These are phyloP conservation scores for Formica aserva DNA, from an alignment of 2,888 invertebrate genomes.

Conservation along the genomic window DNA sequence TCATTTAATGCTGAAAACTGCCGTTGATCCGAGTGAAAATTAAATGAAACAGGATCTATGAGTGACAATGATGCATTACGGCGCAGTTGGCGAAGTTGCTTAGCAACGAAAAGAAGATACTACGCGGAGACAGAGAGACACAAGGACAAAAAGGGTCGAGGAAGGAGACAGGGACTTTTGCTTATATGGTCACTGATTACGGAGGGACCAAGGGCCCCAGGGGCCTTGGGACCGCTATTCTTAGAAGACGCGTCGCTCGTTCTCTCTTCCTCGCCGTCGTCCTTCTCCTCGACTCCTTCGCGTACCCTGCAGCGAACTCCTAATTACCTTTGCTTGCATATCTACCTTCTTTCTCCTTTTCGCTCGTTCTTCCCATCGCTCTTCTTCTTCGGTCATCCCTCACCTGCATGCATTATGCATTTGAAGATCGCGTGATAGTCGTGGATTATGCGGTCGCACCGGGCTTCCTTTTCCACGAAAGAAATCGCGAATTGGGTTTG, in stretches of 20 bases:
- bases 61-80: slow-evolving; percentile 59
- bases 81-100: slow-evolving; percentile 58
- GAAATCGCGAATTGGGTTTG: slow-evolving; percentile 68
- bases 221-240: slow-evolving; percentile 81
- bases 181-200: slow-evolving; percentile 76
- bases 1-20: neutral
- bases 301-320: slow-evolving; percentile 68
- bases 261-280: slow-evolving; percentile 56
- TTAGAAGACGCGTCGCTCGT: slow-evolving; percentile 75
- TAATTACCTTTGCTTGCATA: slow-evolving; percentile 67
- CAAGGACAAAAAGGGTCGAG: slow-evolving; percentile 37
- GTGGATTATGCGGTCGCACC: slow-evolving; percentile 77
- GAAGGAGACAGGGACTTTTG: slow-evolving; percentile 62
- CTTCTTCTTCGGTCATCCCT: slow-evolving; percentile 37
- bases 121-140: slow-evolving; percentile 48
- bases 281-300: slow-evolving; percentile 62
- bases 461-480: slow-evolving; percentile 68
- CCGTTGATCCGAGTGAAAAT: slow-evolving; percentile 43
- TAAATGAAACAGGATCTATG: slow-evolving; percentile 51
- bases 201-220: slow-evolving; percentile 77
- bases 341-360: slow-evolving; percentile 28
- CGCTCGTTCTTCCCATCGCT: slow-evolving; percentile 42
- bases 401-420: slow-evolving; percentile 80
- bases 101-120: slow-evolving; percentile 59
- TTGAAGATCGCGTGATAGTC: slow-evolving; percentile 81